Evolutionary conservation across 30 jellyfish, hydroid and myxozoan genomes (phyloP), one percentile per base, ranked within the genome.

Genomic region (Chrysaora quinquecirrha): DNA sequence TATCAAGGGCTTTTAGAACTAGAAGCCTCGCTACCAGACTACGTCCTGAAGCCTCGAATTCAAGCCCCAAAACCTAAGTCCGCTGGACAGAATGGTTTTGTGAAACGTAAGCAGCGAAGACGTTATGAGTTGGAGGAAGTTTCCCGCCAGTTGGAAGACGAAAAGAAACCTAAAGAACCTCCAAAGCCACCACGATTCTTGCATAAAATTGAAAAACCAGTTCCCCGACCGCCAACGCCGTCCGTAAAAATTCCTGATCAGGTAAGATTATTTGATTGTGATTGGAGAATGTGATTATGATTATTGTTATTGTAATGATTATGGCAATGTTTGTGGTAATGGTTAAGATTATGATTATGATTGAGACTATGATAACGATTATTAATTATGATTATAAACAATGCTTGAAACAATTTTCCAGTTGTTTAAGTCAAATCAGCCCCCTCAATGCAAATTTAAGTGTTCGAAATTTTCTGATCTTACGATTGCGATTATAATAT

Each of bases 201-300:
- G 83, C 95, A 82, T 23, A 94, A 94, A 60, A 86, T 94, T 48
- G 99, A 94, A 63, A 94, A 94, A 67, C 99, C 99, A 1, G 64
- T 94, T 19, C 96, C 99, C 30, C 87, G 99, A 64, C 99, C 99
- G 21, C 99, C 99, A 1, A 94, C 99, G 19, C 99, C 99, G 35
- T 71, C 97, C 12, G 97, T 94, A 6, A 76, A 62, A 29, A 69
- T 49, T 7, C 98, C 98, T 21, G 35, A 73, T 56, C 93, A 91
- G 95, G 98, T 91, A 52, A 22, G 76, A 22, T 20, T 10, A 22
- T 48, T 11, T 62, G 10, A 29, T 46, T 32, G 6, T 35, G 78
- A 21, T 21, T 43, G 58, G 58, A 43, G 58, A 43, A 16, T 43
- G 58, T 43, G n/a, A n/a, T n/a, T n/a, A n/a, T n/a, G n/a, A n/a